Base-by-base conservation (phyloP, 2,888 invertebrate species). In the Drosophila robusta region DNA sequence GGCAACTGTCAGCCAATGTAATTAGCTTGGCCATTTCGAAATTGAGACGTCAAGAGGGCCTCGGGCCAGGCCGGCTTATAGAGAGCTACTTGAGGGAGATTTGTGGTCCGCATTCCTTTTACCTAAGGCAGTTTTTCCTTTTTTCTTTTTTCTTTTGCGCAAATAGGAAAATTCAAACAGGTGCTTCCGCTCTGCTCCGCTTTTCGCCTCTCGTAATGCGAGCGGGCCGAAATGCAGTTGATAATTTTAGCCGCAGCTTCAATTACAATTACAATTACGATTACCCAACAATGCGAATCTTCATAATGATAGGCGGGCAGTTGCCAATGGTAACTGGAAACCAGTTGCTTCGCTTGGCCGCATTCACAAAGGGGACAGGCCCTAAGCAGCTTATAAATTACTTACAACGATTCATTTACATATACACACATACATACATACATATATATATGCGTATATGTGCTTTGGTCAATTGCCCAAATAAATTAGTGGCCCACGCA, bases 11-110 rank as follows among this genome's bases (percentile, higher is more conserved):
- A 71, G 76, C 49, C 68, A 57, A 69, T 82, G 75, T 82, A 81
- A 84, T 84, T 82, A 82, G 81, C 67, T 70, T 72, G 75, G 68
- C 69, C 75, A 82, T 79, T 85, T 85, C 72, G 75, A 79, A 82
- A 82, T 78, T 80, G 82, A 85, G 86, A 77, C 69, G 61, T 85
- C 69, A 66, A 65, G 69, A 56, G 57, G 4, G 44, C 67, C 54
- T 47, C 29, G n/a, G 38, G 66, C 34, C 57, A 29, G 29, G 29
- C 29, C 29, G 41, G 47, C 50, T 44, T 11, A 29, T 16, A 32
- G 36, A 32, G 44, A 12, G 32, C 58, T 34, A 18, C 61, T 65
- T 65, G n/a, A 26, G 75, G 58, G n/a, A 64, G 86, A 74, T 85
- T 78, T 71, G 65, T 45, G 42, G 42, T 52, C 82, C 79, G 51